Base-by-base conservation (phyloP, 2,113 vertebrate genomes). In the Struthio camelus region DNA sequence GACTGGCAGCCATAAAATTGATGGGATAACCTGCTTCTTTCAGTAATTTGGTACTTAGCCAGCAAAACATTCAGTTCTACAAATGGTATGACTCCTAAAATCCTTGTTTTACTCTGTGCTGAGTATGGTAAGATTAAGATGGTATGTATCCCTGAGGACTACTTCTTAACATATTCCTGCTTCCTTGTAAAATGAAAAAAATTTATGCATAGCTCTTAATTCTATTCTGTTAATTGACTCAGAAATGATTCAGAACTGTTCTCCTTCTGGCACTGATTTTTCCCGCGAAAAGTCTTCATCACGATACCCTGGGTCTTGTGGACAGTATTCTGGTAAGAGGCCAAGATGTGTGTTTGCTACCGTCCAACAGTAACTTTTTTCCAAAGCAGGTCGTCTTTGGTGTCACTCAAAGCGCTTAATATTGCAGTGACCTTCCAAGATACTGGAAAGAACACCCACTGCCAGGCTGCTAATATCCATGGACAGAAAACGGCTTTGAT, bases 141-240 rank as follows among this genome's bases (percentile, higher is more conserved):
- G 53, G 34, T 9, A 77, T 1, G 5, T 11, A 13, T 3, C 5
- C 42, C 36, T 1, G 1, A 30, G 50, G n/a, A 51, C 34, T 64
- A n/a, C 50, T 42, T 62, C 24, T 64, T 82, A 42, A 50, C 1
- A 3, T 82, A 44, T 38, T 82, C 25, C 42, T 77, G n/a, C 30
- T 71, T 44, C 71, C 24, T 65, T 34, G 9, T 50, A 87, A 81
- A 50, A 19, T n/a, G 11, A 5, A 6, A 16, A 12, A n/a, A 14
- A 32, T 19, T n/a, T 10, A 42, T 28, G 18, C 10, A 40, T 17
- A 58, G 30, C 20, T 86, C 77, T 58, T 64, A 48, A 70, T 76
- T 62, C 38, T 61, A 5, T 10, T 73, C 67, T 62, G 5, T 56
- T 71, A 64, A 77, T 28, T 71, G 64, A 44, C 71, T 65, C 64